phyloP scores from a whole-genome alignment of 2,113 vertebrate species.

The Agelaius phoeniceus region DNA sequence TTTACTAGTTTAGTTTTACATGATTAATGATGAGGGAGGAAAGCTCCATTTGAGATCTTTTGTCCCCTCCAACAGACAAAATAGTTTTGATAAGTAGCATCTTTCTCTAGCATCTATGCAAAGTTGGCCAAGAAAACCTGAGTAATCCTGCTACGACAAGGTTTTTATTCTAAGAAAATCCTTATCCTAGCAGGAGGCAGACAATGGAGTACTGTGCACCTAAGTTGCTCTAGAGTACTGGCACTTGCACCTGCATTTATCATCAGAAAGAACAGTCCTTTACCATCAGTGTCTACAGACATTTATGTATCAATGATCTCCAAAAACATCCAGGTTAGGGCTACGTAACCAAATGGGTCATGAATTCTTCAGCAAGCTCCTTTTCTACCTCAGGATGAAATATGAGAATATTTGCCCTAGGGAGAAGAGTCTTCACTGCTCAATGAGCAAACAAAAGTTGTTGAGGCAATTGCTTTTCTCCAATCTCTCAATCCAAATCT shows the following conservation, averaged over 20 bases:
- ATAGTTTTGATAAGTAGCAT: not conserved
- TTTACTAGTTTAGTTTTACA: not conserved
- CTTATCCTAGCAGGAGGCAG: not conserved
- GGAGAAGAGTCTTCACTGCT: not conserved
- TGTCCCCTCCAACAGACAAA: not conserved
- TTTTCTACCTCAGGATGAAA: not conserved
- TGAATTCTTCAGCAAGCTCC: not conserved
- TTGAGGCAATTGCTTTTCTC: not conserved
- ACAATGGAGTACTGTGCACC: not conserved
- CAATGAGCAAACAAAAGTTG: not conserved
- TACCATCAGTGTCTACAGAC: not conserved
- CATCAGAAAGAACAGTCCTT: not conserved
- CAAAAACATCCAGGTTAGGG: not conserved
- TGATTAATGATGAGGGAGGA: not conserved
- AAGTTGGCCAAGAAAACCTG: not conserved
- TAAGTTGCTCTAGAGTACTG: not conserved
- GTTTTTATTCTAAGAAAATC: not conserved
- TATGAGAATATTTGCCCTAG: not conserved
- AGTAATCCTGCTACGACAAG: not conserved
- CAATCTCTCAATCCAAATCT: not conserved
- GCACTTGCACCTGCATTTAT: not conserved
- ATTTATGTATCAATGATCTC: not conserved
- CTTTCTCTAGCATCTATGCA: not conserved
- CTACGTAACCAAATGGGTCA: fast-evolving
- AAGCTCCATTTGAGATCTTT: not conserved